Percentiles rank a stretch among this genome's conserved stretches.
Conservation (phyloP, 2,888 invertebrate species). For the Caenorhabditis imperialis region DNA sequence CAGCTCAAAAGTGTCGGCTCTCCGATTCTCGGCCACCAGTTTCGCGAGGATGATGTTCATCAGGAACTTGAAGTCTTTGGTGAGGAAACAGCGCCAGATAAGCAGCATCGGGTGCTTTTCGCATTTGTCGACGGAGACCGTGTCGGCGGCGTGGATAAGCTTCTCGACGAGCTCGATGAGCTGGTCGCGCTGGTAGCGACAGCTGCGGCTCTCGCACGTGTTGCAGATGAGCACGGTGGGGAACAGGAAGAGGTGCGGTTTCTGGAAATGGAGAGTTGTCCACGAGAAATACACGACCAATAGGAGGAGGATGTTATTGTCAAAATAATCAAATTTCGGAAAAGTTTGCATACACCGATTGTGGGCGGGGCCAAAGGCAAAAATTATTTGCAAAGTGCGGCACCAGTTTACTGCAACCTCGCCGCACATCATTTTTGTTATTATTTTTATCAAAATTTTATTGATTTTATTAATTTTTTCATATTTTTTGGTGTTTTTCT, state of each 20-base stretch:
- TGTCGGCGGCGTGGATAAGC: not conserved
- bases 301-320: no score
- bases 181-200: slow-evolving; percentile 1
- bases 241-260: slow-evolving; percentile 16
- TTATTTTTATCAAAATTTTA: no score
- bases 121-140: not conserved
- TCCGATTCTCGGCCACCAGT: slow-evolving; percentile 5
- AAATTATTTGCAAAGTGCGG: no score
- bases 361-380: no score
- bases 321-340: no score
- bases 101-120: slow-evolving; percentile 15
- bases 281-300: not conserved
- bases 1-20: not conserved
- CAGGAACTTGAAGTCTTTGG: slow-evolving; percentile 3
- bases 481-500: no score
- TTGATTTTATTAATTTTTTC: no score
- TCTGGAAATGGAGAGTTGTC: no score
- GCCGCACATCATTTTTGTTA: no score
- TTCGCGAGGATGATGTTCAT: slow-evolving; percentile 5
- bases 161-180: slow-evolving; percentile 18
- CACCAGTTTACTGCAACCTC: no score
- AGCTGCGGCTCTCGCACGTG: slow-evolving; percentile 8
- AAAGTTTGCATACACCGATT: no score
- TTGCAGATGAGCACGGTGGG: slow-evolving; percentile 15
- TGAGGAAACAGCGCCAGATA: slow-evolving; percentile 19